These are phyloP conservation scores for Coregonus sp. DNA, from an alignment of 2,797 vertebrate species.

Conservation along the genomic window DNA sequence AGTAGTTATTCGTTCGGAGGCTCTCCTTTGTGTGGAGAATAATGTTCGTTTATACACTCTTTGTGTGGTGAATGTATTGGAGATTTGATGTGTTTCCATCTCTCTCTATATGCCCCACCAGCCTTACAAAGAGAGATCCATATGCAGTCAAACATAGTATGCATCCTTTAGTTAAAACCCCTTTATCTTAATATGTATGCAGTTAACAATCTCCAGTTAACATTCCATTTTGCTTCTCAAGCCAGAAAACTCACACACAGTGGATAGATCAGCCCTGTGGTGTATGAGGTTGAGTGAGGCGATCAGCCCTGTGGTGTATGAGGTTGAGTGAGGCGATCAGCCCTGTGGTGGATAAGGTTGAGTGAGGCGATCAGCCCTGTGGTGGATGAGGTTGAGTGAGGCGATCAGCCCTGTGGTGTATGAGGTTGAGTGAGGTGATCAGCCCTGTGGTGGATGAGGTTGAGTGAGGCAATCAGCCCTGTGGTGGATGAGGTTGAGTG, in stretches of 20 bases:
- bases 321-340: not conserved
- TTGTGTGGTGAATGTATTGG: slow-evolving; percentile 44
- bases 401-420: slow-evolving; percentile 27
- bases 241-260: slow-evolving; percentile 9
- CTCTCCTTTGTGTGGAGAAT: slow-evolving; percentile 57
- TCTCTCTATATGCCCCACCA: slow-evolving; percentile 31
- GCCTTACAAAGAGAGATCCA: too few relatives aligned
- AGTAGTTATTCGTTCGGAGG: slow-evolving; percentile 62
- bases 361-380: slow-evolving; percentile 19
- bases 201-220: slow-evolving; percentile 72
- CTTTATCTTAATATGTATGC: slow-evolving; percentile 74
- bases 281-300: slow-evolving; percentile 1
- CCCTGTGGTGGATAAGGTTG: not conserved
- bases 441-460: slow-evolving; percentile 19
- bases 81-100: slow-evolving; percentile 56
- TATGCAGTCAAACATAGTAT: slow-evolving; percentile 5
- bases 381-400: slow-evolving; percentile 8
- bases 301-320: slow-evolving; percentile 16
- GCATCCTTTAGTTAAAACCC: slow-evolving; percentile 65
- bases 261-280: slow-evolving; percentile 27
- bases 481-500: slow-evolving; percentile 15
- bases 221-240: slow-evolving; percentile 67
- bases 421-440: slow-evolving; percentile 12
- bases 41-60: slow-evolving; percentile 56
- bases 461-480: slow-evolving; percentile 14